These are phyloP conservation scores for Callorhinus ursinus DNA, from an alignment of 2,113 vertebrate species.

Conservation along the genomic window DNA sequence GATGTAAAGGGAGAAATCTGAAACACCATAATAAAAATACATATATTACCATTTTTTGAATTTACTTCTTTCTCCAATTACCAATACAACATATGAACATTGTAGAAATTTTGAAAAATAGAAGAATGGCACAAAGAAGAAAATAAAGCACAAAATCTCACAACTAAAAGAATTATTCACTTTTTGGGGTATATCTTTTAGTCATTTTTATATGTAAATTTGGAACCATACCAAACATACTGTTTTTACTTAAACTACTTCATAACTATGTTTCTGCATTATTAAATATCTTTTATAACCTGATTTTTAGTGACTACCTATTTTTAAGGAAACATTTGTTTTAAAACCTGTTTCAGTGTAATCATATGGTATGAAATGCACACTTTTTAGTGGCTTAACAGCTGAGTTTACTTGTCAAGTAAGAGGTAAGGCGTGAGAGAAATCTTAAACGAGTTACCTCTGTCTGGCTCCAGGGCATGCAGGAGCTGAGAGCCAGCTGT, in stretches of 20 bases:
- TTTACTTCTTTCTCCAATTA: neutral
- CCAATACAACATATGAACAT: neutral
- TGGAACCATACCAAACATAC: neutral
- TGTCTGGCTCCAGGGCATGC: neutral
- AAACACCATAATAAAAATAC: neutral
- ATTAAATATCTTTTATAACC: neutral
- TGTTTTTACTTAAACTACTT: neutral
- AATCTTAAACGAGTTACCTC: neutral
- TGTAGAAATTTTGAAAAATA: neutral
- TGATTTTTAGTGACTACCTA: neutral
- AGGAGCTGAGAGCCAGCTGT: neutral
- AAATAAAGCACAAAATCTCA: neutral
- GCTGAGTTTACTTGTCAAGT: neutral
- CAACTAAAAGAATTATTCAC: neutral
- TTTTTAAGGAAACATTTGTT: neutral
- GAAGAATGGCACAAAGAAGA: neutral
- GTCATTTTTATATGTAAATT: neutral
- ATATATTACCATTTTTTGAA: neutral
- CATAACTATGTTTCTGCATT: neutral
- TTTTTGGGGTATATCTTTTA: neutral
- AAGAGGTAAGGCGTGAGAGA: neutral
- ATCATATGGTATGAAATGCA: neutral
- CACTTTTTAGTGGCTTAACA: neutral
- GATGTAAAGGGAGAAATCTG: neutral
- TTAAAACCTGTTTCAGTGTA: neutral